These are phyloP conservation scores for Gandaritis pyraliata DNA, from an alignment of 2,888 invertebrate species.

Conservation along the genomic window DNA sequence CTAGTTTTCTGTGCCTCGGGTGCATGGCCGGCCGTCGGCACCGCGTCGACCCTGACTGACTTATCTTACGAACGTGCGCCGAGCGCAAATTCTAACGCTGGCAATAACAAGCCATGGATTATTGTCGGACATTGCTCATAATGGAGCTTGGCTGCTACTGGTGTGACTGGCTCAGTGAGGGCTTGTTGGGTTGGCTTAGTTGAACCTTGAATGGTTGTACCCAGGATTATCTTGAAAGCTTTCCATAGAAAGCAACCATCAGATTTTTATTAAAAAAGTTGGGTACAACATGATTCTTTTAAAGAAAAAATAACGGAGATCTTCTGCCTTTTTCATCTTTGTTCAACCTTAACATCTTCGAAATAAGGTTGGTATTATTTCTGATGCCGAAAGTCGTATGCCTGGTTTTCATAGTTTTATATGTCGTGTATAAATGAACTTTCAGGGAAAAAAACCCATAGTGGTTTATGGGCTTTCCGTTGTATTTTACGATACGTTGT, in stretches of 20 bases:
- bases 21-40: slow-evolving; percentile 84
- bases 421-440: too few species aligned
- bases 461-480: too few species aligned
- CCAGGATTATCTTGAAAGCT: not conserved
- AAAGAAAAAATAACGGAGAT: too few species aligned
- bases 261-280: too few species aligned
- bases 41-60: slow-evolving; percentile 84
- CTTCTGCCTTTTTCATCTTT: not conserved
- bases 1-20: slow-evolving; percentile 56
- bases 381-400: not conserved
- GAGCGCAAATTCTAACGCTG: slow-evolving; percentile 82
- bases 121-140: slow-evolving; percentile 48
- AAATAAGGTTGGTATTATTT: not conserved
- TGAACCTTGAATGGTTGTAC: not conserved
- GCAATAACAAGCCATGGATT: slow-evolving; percentile 70
- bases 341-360: not conserved
- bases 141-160: slow-evolving; percentile 21
- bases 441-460: too few species aligned
- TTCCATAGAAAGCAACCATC: not conserved
- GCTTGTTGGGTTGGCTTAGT: not conserved
- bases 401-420: too few species aligned
- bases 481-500: too few species aligned
- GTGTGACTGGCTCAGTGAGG: not conserved
- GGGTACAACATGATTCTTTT: too few species aligned
- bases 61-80: slow-evolving; percentile 81